Evolutionary conservation across 2,888 invertebrate species (phyloP).

Genomic region (Mamestra brassicae): DNA sequence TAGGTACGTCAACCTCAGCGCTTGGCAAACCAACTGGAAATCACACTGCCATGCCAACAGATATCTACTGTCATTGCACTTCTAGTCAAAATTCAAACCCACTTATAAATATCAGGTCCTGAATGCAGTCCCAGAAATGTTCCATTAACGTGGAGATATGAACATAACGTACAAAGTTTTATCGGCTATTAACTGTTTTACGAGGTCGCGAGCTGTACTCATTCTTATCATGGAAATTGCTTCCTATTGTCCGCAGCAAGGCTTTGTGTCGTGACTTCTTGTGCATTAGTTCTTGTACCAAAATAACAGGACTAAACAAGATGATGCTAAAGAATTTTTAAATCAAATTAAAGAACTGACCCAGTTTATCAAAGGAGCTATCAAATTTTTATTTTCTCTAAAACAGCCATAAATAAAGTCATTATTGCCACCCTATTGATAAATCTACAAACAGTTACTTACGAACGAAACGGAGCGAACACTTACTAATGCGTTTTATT

Average conservation of each 20-base stretch:
- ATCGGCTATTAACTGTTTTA: conserved; percentile 44
- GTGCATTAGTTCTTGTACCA: not conserved
- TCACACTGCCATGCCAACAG: too few species aligned
- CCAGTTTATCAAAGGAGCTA: conserved; percentile 16
- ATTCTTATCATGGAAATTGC: conserved; percentile 33
- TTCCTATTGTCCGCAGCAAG: not conserved
- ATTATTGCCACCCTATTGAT: conserved; percentile 27
- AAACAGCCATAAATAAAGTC: conserved; percentile 38
- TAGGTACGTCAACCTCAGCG: too few species aligned
- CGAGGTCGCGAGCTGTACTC: conserved; percentile 33
- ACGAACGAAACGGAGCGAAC: conserved; percentile 22
- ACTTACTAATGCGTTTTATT: conserved; percentile 49
- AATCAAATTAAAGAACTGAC: conserved; percentile 26
- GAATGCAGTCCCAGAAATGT: not conserved
- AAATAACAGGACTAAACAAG: not conserved
- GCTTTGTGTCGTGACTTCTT: not conserved
- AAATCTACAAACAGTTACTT: conserved; percentile 33
- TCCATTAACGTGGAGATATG: not conserved
- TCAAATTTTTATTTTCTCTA: conserved; percentile 40
- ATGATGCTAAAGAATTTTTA: not conserved
- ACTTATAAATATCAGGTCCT: not conserved
- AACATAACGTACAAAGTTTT: conserved; percentile 18
- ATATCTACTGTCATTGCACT: not conserved
- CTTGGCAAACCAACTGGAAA: too few species aligned
- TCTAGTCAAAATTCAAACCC: not conserved